Percentiles rank a stretch among this genome's conserved stretches.
These are phyloP conservation scores for Portevinia maculata DNA, from an alignment of 2,888 invertebrate genomes.

Conservation along the genomic window DNA sequence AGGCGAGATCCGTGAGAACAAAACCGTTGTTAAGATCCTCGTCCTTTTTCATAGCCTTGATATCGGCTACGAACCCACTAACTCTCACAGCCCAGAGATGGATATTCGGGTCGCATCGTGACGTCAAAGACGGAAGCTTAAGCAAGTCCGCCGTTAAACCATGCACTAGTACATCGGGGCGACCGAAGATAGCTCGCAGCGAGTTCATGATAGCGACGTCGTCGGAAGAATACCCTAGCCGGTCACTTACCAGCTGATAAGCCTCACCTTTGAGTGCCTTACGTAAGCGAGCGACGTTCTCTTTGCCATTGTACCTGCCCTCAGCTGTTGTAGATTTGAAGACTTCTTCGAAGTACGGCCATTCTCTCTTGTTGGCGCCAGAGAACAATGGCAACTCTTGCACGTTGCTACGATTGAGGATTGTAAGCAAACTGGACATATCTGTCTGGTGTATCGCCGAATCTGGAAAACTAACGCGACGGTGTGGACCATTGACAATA, in stretches of 20 bases:
- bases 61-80: slow-evolving; percentile 24
- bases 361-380: slow-evolving; percentile 7
- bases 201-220: slow-evolving; percentile 10
- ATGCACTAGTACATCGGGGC: slow-evolving; percentile 25
- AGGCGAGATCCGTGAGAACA: slow-evolving; percentile 23
- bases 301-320: slow-evolving; percentile 9
- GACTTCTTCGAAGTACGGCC: slow-evolving; percentile 28
- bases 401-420: neutral
- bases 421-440: slow-evolving; percentile 9
- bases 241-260: slow-evolving; percentile 32
- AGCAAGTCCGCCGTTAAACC: slow-evolving; percentile 19
- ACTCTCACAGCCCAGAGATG: slow-evolving; percentile 9
- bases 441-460: slow-evolving; percentile 2
- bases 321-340: slow-evolving; percentile 22
- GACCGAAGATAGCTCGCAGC: slow-evolving; percentile 20
- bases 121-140: slow-evolving; percentile 16
- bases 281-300: too few relatives aligned
- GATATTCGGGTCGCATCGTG: slow-evolving; percentile 1
- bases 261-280: too few relatives aligned
- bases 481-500: neutral
- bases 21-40: slow-evolving; percentile 16
- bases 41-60: slow-evolving; percentile 19
- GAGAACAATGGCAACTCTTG: slow-evolving; percentile 20
- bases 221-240: slow-evolving; percentile 6
- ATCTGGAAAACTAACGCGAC: neutral